A percentile compares a stretch with the other conserved stretches of the same genome.
Evolutionary conservation across 2,888 invertebrate species (phyloP).

Genomic region (Brachyptera putata): DNA sequence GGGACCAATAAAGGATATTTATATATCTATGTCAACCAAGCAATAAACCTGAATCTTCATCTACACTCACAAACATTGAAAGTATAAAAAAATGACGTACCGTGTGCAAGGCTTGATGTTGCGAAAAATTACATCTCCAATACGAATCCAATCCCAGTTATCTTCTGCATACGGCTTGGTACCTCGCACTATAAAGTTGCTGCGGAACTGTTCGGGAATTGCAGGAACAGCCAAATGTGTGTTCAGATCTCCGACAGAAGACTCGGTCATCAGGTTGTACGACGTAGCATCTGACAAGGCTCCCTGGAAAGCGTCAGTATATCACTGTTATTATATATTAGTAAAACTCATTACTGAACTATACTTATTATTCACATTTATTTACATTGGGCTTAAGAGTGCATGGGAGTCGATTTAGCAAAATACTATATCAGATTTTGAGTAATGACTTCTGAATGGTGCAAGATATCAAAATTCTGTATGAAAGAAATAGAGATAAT

Average conservation of each 20-base stretch:
- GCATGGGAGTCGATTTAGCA: no score
- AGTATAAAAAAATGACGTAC: slow-evolving; percentile 34
- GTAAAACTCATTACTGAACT: no score
- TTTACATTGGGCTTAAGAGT: no score
- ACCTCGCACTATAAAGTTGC: slow-evolving; percentile 42
- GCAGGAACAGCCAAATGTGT: slow-evolving; percentile 37
- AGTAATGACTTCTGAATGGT: no score
- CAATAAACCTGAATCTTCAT: neutral
- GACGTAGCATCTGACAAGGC: slow-evolving; percentile 39
- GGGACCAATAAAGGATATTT: no score
- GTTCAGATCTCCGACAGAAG: slow-evolving; percentile 41
- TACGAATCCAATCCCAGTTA: slow-evolving; percentile 40
- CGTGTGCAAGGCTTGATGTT: slow-evolving; percentile 41
- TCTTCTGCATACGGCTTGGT: slow-evolving; percentile 39
- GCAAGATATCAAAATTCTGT: no score
- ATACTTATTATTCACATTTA: no score
- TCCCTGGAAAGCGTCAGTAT: slow-evolving; percentile 31
- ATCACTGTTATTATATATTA: no score
- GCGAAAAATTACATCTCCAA: slow-evolving; percentile 40
- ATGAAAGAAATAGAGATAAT: no score
- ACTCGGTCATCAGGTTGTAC: slow-evolving; percentile 40
- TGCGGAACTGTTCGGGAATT: slow-evolving; percentile 40
- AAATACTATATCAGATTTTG: no score
- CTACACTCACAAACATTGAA: neutral
- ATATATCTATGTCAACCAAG: neutral